These are phyloP conservation scores for Drosophila emarginata DNA, from an alignment of 2,888 invertebrate species.

Conservation along the genomic window DNA sequence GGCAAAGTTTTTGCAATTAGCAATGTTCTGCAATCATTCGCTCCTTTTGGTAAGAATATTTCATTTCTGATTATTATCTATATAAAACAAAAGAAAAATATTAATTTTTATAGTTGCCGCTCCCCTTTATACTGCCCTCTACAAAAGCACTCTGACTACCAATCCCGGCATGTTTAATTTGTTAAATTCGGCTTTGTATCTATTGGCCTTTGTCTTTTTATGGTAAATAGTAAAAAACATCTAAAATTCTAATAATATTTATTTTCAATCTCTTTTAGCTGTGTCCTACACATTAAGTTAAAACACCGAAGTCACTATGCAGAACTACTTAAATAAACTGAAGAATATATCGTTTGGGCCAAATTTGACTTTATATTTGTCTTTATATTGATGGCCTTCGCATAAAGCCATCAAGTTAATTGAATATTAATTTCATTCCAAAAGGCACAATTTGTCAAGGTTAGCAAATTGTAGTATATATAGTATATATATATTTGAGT, in stretches of 20 bases:
- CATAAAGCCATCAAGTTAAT: too few relatives aligned
- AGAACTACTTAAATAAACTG: constrained; percentile 63
- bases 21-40: constrained; percentile 86
- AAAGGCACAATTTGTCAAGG: too few relatives aligned
- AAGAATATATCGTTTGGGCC: background rate
- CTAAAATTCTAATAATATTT: background rate
- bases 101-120: constrained; percentile 82
- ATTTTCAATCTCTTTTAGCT: constrained; percentile 48
- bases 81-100: background rate
- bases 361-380: too few relatives aligned
- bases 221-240: constrained; percentile 56
- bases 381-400: too few relatives aligned
- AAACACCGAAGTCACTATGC: constrained; percentile 68
- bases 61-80: background rate
- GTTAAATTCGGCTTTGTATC: constrained; percentile 83
- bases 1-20: constrained; percentile 89
- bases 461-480: too few relatives aligned
- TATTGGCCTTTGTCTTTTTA: constrained; percentile 71
- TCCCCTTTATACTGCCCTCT: constrained; percentile 87
- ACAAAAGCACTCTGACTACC: constrained; percentile 84
- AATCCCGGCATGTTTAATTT: constrained; percentile 86
- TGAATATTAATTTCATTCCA: too few relatives aligned
- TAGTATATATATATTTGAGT: too few relatives aligned
- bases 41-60: constrained; percentile 83
- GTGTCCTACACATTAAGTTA: constrained; percentile 69